These are phyloP conservation scores for Cheilosia impressa DNA, from an alignment of 2,888 invertebrate genomes.

Conservation along the genomic window DNA sequence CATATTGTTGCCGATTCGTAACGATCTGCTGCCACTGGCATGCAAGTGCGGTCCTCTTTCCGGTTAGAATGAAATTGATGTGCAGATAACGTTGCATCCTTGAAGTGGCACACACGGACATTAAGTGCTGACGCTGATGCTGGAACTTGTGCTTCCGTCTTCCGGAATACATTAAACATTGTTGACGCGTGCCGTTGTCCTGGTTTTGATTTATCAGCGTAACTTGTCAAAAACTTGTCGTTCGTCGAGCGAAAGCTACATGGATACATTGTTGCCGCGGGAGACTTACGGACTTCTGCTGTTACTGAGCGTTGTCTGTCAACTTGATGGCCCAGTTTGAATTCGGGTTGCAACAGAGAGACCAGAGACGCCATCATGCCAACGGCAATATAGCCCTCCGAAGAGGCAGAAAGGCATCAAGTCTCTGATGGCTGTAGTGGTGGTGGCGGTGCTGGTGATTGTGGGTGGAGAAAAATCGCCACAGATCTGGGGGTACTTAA, in stretches of 20 bases:
- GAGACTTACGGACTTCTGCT: conserved; percentile 27
- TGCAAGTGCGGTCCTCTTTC: conserved; percentile 66
- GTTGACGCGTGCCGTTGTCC: conserved; percentile 59
- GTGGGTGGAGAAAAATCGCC: conserved; percentile 75
- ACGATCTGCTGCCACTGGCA: conserved; percentile 73
- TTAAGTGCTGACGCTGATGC: conserved; percentile 29
- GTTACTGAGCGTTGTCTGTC: conserved; percentile 27
- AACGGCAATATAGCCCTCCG: conserved; percentile 30
- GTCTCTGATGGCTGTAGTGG: conserved; percentile 29
- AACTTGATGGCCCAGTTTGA: conserved; percentile 50
- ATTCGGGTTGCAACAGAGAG: conserved; percentile 35
- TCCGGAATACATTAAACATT: conserved; percentile 67
- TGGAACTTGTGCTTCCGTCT: conserved; percentile 67
- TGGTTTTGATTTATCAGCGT: conserved; percentile 62
- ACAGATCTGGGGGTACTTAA: conserved; percentile 68
- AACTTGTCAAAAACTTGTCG: conserved; percentile 73
- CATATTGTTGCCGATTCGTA: conserved; percentile 71
- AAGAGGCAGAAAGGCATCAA: conserved; percentile 34
- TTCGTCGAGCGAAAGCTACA: conserved; percentile 46
- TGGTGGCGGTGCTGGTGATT: conserved; percentile 36
- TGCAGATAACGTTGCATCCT: conserved; percentile 41
- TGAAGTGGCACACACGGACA: conserved; percentile 49
- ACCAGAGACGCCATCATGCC: conserved; percentile 25
- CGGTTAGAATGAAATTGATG: conserved; percentile 45
- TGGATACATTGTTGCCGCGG: conserved; percentile 35